These are phyloP conservation scores for Microtus montanus DNA, from an alignment of 2,113 vertebrate species.

Conservation along the genomic window DNA sequence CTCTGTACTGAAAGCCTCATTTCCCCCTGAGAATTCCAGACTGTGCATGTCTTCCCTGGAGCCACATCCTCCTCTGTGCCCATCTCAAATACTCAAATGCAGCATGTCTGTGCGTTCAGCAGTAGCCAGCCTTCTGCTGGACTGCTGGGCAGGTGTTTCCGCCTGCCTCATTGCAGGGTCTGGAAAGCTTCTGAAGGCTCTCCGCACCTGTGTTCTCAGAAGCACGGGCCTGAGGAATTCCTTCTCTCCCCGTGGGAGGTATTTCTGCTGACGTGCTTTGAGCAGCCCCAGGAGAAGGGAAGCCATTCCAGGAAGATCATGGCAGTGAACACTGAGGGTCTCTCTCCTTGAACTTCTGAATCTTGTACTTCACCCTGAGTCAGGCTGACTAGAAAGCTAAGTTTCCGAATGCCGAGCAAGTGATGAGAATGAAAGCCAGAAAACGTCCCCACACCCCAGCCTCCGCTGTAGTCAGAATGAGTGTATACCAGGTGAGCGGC, in stretches of 20 bases:
- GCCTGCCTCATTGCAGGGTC: not conserved
- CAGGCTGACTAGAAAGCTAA: not conserved
- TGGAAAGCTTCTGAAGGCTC: not conserved
- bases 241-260: not conserved
- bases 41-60: not conserved
- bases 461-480: not conserved
- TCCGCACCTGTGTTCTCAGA: not conserved
- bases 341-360: not conserved
- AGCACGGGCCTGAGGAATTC: not conserved
- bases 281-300: not conserved
- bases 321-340: not conserved
- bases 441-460: not conserved
- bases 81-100: not conserved
- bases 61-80: not conserved
- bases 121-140: not conserved
- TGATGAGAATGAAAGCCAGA: slow-evolving; percentile 31
- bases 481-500: not conserved
- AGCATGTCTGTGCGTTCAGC: not conserved
- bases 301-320: not conserved
- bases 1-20: too few species aligned
- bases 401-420: slow-evolving; percentile 4
- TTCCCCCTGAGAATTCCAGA: not conserved
- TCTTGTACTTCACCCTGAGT: not conserved
- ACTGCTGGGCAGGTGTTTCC: not conserved
- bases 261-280: fast-evolving